Conservation (phyloP, 1,140 invertebrate genomes). For the Tenebrio molitor region DNA sequence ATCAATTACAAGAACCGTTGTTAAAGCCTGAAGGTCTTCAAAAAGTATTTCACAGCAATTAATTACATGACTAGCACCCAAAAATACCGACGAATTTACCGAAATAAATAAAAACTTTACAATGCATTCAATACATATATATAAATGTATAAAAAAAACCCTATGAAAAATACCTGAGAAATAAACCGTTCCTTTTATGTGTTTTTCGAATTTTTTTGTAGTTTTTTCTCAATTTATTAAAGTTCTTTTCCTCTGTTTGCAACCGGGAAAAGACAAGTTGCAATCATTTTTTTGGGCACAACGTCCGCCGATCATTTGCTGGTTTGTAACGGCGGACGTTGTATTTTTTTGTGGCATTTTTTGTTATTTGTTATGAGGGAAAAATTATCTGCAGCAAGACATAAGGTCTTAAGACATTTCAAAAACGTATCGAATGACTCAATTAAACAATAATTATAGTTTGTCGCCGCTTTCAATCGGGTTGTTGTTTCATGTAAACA, state of each 20-base stretch:
- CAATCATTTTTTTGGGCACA: conserved; percentile 62
- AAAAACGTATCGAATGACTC: conserved; percentile 53
- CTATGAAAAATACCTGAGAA: conserved; percentile 50
- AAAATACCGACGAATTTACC: conserved; percentile 53
- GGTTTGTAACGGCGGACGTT: conserved; percentile 54
- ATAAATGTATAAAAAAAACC: conserved; percentile 35
- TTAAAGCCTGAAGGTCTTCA: conserved; percentile 9
- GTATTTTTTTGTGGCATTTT: conserved; percentile 60
- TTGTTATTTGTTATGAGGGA: conserved; percentile 63
- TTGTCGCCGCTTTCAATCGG: conserved; percentile 56
- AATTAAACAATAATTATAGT: conserved; percentile 49
- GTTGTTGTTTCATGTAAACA: conserved; percentile 51
- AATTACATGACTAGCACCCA: conserved; percentile 55
- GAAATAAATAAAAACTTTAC: conserved; percentile 48
- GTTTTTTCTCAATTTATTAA: conserved; percentile 58
- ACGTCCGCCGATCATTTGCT: conserved; percentile 54
- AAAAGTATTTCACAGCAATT: conserved; percentile 34
- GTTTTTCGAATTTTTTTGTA: conserved; percentile 65
- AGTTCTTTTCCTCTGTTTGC: conserved; percentile 54
- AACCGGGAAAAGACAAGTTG: conserved; percentile 60
- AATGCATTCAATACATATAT: conserved; percentile 18
- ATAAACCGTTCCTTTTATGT: conserved; percentile 59
- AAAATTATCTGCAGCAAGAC: conserved; percentile 65
- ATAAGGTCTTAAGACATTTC: conserved; percentile 66
- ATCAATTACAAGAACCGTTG: conserved; percentile 30